A percentile compares a stretch with the other conserved stretches of the same genome.
These are phyloP conservation scores for Busarellus nigricollis DNA, from an alignment of 2,797 vertebrate genomes.

Conservation along the genomic window DNA sequence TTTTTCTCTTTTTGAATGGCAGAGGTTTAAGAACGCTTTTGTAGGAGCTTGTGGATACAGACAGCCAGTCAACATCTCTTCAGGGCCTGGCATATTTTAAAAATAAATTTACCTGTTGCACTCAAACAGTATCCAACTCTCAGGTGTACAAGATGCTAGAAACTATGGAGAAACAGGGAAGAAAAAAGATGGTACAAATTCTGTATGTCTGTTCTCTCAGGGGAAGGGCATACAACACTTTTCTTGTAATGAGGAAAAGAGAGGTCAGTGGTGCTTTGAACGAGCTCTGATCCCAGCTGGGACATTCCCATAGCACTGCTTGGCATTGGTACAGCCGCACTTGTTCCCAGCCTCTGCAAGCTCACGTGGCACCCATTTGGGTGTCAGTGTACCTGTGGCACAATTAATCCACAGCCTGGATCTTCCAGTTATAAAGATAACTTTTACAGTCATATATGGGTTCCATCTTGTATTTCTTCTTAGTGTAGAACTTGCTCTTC, in stretches of 20 bases:
- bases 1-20: background rate
- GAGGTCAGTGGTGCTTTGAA: background rate
- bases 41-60: background rate
- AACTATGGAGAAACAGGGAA: background rate
- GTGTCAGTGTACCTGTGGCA: background rate
- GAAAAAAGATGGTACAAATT: background rate
- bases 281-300: background rate
- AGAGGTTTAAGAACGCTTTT: background rate
- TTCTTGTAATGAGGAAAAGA: background rate
- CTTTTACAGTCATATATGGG: background rate
- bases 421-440: background rate
- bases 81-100: background rate
- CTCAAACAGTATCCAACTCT: background rate
- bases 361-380: background rate
- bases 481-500: background rate
- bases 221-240: background rate
- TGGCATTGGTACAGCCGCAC: fast-evolving
- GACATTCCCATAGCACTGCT: background rate
- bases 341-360: background rate
- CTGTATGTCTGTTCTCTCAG: background rate
- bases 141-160: background rate
- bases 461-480: background rate
- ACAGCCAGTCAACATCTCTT: background rate
- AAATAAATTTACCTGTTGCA: background rate
- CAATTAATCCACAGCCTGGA: background rate